A percentile compares a stretch with the other conserved stretches of the same genome.
Conservation (phyloP, 2,888 invertebrate species). For the Tridacna gigas region DNA sequence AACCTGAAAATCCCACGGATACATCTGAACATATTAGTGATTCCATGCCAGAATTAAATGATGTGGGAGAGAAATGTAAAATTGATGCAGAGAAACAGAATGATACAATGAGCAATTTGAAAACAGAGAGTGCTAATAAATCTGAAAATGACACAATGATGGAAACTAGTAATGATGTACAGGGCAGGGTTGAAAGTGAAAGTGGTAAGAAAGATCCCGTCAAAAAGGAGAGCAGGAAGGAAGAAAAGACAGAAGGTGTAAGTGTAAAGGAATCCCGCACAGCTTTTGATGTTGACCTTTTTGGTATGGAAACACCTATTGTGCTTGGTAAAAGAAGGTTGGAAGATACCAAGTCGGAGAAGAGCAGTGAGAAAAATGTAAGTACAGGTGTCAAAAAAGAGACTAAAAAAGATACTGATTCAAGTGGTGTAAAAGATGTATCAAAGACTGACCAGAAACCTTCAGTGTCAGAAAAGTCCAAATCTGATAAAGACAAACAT, state of each 20-base stretch:
- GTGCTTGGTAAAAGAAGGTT: conserved; percentile 36
- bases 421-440: conserved; percentile 20
- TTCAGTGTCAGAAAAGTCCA: conserved; percentile 35
- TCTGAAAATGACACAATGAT: conserved; percentile 42
- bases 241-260: conserved; percentile 29
- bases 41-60: conserved; percentile 54
- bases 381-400: conserved; percentile 22
- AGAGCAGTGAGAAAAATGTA: neutral
- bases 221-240: conserved; percentile 38
- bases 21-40: conserved; percentile 5
- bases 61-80: conserved; percentile 72
- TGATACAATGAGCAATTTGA: conserved; percentile 35
- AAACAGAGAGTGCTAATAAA: conserved; percentile 43
- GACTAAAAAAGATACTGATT: conserved; percentile 28
- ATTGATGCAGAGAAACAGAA: conserved; percentile 56
- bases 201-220: conserved; percentile 28
- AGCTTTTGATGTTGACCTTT: conserved; percentile 48
- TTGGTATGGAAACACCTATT: conserved; percentile 26
- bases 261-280: conserved; percentile 33
- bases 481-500: conserved; percentile 50
- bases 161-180: conserved; percentile 11
- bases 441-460: conserved; percentile 20
- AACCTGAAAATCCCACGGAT: conserved; percentile 8
- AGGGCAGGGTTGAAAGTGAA: conserved; percentile 24
- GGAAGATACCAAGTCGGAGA: conserved; percentile 41